Evolutionary conservation across 1,140 invertebrate species (phyloP).

Genomic region (Asbolus verrucosus): DNA sequence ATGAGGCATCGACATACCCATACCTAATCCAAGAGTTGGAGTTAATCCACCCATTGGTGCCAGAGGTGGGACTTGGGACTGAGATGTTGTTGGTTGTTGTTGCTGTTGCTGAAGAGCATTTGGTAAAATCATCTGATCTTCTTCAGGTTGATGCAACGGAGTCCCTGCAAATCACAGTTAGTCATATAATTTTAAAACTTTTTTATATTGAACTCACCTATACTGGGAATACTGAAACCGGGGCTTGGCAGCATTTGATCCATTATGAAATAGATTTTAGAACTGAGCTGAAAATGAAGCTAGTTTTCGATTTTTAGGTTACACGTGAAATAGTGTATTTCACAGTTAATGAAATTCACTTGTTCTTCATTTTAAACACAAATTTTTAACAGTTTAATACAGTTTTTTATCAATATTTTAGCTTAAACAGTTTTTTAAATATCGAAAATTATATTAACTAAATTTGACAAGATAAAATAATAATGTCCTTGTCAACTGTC

Average conservation of each 20-base stretch:
- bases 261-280: slow-evolving; percentile 67
- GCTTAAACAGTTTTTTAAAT: too few species aligned
- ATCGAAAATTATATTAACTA: too few species aligned
- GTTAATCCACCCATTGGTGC: slow-evolving; percentile 71
- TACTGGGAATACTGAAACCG: slow-evolving; percentile 88
- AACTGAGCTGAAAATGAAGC: background rate
- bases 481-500: too few species aligned
- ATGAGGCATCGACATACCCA: slow-evolving; percentile 72
- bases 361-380: too few species aligned
- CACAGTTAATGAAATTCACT: too few species aligned
- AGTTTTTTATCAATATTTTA: too few species aligned
- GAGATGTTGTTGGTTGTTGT: slow-evolving; percentile 61
- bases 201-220: slow-evolving; percentile 67
- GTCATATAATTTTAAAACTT: background rate
- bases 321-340: too few species aligned
- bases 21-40: slow-evolving; percentile 66
- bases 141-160: slow-evolving; percentile 90
- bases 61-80: slow-evolving; percentile 68
- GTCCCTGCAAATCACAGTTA: slow-evolving; percentile 70
- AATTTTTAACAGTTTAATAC: too few species aligned
- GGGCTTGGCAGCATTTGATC: slow-evolving; percentile 93
- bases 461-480: too few species aligned
- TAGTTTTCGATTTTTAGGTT: background rate
- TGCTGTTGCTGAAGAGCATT: slow-evolving; percentile 83
- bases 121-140: slow-evolving; percentile 88